Evolutionary conservation across 2,113 vertebrate species (phyloP), one percentile per base, ranked within the genome.

Genomic region (Diphyllodes magnificus): DNA sequence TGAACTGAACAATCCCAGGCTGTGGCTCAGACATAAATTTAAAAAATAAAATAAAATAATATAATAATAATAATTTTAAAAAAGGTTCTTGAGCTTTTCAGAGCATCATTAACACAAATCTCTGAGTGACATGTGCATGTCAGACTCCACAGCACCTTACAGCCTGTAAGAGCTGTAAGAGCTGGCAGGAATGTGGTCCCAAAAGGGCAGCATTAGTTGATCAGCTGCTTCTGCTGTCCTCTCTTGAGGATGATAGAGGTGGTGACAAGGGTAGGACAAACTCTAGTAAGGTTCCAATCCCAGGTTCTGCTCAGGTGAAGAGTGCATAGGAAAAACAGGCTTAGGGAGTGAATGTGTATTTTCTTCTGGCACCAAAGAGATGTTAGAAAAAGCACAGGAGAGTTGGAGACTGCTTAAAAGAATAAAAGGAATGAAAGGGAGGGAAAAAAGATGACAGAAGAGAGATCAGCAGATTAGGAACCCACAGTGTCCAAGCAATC

Each of bases 121-220:
- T 88, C 45, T 44, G 51, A 28, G 19, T 59, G 64, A 40, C 5
- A 35, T 30, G 9, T 53, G 24, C 12, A 6, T 28, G 25, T 53
- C 73, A 92, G 61, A 64, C 14, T 49, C 35, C 21, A 56, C 25
- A 39, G 33, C 44, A 72, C 13, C 15, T 27, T 15, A 15, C 31
- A 64, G 28, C 16, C n/a, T 53, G 25, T 5, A 14, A 39, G 24
- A 86, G 15, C 50, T 69, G 1, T 35, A 66, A 24, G 13, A 93
- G 11, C 13, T 22, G 35, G 24, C 12, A 91, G 39, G 25, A 33
- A 10, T 0, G 0, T 0, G 0, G 19, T 35, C 33, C 66, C 68
- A 54, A 31, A 96, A 81, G 5, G 16, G 12, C 44, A 82, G 35
- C 27, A 8, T 39, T 84, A 61, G 35, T 40, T 92, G 15, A 4